Conservation (phyloP, 2,797 vertebrate species). For the Loriculus beryllinus region DNA sequence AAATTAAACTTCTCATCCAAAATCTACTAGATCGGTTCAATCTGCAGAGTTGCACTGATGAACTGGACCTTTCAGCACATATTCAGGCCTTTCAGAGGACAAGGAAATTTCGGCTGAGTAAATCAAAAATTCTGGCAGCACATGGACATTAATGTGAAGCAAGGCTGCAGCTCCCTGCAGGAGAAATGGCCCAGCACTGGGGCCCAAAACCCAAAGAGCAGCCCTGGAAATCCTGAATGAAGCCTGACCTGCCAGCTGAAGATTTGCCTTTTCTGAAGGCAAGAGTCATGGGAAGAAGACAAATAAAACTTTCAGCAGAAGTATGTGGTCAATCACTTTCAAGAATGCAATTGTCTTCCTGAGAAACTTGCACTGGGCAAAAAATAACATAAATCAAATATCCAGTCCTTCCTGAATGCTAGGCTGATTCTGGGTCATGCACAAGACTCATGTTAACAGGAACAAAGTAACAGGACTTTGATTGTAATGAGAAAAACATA, state of each 20-base stretch:
- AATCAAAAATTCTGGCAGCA: not conserved
- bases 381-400: not conserved
- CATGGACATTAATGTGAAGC: fast-evolving
- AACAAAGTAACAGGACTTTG: not conserved
- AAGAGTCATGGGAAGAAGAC: not conserved
- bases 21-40: not conserved
- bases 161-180: not conserved
- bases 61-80: not conserved
- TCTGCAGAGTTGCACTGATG: not conserved
- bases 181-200: fast-evolving
- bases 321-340: not conserved
- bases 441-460: not conserved
- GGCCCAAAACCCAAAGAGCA: not conserved
- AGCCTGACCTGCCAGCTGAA: not conserved
- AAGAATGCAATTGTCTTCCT: not conserved
- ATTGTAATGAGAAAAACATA: not conserved
- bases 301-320: not conserved
- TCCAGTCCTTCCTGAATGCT: not conserved
- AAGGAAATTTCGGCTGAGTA: not conserved
- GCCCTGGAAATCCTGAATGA: not conserved
- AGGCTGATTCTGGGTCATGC: not conserved
- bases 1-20: not conserved
- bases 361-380: not conserved
- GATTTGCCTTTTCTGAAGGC: not conserved
- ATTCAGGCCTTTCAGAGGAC: not conserved